Conservation (phyloP, 1,140 invertebrate genomes). For the Ladona fulva region DNA sequence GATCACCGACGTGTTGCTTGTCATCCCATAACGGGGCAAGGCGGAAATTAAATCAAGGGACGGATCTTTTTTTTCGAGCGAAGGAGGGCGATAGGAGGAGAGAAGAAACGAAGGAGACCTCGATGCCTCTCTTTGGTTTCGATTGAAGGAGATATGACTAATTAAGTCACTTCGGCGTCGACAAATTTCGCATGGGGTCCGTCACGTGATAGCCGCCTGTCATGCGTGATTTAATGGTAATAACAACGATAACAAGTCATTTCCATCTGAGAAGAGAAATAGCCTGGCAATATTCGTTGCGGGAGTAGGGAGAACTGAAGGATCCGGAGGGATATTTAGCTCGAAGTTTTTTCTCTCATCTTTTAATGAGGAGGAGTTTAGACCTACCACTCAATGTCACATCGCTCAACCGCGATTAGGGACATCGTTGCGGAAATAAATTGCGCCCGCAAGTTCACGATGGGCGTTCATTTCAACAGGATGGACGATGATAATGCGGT, state of each 20-base stretch:
- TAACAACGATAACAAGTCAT: conserved; percentile 10
- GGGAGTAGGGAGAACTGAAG: too few relatives aligned
- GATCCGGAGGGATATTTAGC: too few relatives aligned
- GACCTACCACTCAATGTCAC: too few relatives aligned
- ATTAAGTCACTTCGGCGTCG: conserved; percentile 3
- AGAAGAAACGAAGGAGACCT: neutral
- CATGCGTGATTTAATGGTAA: conserved; percentile 9
- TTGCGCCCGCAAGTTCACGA: too few relatives aligned
- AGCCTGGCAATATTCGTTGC: neutral
- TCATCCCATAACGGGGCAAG: conserved; percentile 2
- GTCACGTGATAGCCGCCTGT: conserved; percentile 6
- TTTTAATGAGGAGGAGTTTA: too few relatives aligned
- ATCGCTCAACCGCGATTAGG: too few relatives aligned
- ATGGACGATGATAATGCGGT: too few relatives aligned
- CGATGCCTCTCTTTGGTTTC: neutral
- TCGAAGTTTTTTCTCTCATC: too few relatives aligned
- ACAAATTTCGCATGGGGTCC: neutral
- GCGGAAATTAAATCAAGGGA: conserved; percentile 9
- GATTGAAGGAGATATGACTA: neutral
- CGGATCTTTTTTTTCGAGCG: neutral
- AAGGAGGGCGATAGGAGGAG: neutral
- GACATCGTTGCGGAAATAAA: too few relatives aligned
- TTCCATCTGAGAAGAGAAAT: neutral
- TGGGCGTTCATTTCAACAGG: too few relatives aligned
- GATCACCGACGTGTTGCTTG: neutral